Conservation (phyloP, 2,113 vertebrate species). For the Fulica atra region DNA sequence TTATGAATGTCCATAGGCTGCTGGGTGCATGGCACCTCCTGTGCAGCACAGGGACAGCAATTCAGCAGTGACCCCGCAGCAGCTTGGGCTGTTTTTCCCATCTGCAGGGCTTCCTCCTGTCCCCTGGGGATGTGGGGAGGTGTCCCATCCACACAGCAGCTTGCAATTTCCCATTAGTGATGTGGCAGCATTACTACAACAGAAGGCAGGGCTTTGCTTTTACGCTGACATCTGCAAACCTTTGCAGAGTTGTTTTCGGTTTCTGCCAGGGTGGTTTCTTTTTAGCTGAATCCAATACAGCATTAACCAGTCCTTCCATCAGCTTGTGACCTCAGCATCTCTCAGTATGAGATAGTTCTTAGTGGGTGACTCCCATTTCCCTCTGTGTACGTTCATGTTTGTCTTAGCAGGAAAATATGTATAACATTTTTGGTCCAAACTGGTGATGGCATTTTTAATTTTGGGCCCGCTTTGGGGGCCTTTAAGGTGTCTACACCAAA, state of each 20-base stretch:
- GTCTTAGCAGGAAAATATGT: background rate
- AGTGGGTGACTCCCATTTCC: background rate
- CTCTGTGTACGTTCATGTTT: background rate
- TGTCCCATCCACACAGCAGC: background rate
- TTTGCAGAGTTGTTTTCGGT: background rate
- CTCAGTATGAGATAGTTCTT: background rate
- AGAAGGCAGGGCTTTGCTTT: background rate
- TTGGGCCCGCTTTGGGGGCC: background rate
- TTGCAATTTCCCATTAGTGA: background rate
- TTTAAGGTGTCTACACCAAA: background rate
- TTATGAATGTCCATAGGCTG: background rate
- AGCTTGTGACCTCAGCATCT: rapidly evolving
- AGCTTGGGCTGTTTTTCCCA: background rate
- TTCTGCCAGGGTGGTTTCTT: background rate
- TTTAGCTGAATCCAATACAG: background rate
- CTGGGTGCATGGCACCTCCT: background rate
- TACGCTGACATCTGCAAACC: background rate
- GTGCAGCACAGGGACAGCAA: background rate
- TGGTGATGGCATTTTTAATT: background rate
- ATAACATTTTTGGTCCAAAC: background rate
- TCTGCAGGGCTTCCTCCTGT: background rate
- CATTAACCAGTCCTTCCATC: background rate
- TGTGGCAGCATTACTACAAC: background rate
- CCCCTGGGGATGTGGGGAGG: background rate
- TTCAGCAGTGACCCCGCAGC: background rate